These are phyloP conservation scores for Ara ararauna DNA, from an alignment of 2,797 vertebrate species.

Conservation along the genomic window DNA sequence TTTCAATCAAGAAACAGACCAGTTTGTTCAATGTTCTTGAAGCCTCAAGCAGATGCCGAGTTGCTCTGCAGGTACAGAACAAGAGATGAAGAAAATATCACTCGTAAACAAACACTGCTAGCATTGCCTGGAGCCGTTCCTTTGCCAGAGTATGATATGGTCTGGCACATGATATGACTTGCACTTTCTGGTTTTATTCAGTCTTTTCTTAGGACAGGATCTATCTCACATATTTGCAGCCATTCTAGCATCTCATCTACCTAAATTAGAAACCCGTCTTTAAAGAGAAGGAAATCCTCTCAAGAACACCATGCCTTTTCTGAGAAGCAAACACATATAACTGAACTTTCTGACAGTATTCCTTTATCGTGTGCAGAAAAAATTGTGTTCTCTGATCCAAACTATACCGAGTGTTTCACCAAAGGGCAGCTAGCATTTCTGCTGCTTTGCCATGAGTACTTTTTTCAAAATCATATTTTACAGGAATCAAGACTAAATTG, in stretches of 20 bases:
- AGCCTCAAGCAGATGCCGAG: background rate
- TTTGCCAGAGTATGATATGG: background rate
- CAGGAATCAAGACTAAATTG: conserved; percentile 28
- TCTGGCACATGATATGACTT: background rate
- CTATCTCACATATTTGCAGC: background rate
- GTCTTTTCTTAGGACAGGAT: background rate
- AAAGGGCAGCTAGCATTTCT: background rate
- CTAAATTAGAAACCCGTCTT: background rate
- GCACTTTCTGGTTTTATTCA: background rate
- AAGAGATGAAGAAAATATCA: background rate
- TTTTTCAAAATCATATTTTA: conserved; percentile 19
- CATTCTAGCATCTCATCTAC: background rate
- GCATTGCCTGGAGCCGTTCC: background rate
- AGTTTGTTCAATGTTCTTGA: background rate
- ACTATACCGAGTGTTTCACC: background rate
- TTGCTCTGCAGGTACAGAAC: background rate
- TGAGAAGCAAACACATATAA: background rate
- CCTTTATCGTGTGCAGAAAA: background rate
- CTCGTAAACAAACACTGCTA: background rate
- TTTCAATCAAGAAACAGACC: background rate
- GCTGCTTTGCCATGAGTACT: background rate
- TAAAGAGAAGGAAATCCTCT: background rate
- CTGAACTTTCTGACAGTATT: background rate
- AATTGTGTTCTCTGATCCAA: background rate
- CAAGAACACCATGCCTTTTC: background rate